Evolutionary conservation across 2,113 vertebrate genomes (phyloP).

Genomic region (Leptobrachium ailaonicum): DNA sequence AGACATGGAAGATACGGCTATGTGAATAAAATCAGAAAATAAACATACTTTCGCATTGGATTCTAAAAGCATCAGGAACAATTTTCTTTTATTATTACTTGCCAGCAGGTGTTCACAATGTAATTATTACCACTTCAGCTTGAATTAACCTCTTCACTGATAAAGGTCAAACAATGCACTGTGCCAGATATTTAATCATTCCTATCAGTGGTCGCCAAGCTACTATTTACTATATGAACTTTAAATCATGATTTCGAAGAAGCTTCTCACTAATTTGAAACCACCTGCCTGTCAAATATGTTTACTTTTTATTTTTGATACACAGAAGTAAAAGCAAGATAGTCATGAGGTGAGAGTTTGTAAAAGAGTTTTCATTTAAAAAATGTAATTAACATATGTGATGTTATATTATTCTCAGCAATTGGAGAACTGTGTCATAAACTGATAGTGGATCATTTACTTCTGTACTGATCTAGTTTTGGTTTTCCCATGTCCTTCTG

Average conservation of each 20-base stretch:
- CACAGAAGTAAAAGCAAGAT: too few relatives aligned
- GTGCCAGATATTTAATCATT: conserved; percentile 1
- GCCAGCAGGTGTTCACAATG: conserved; percentile 4
- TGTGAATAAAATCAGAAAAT: too few relatives aligned
- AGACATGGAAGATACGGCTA: not conserved
- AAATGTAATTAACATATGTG: too few relatives aligned
- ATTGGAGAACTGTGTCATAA: too few relatives aligned
- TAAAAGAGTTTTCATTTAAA: too few relatives aligned
- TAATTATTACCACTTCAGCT: conserved; percentile 43
- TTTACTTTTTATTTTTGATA: not conserved
- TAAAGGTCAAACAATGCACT: not conserved
- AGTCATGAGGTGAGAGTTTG: too few relatives aligned
- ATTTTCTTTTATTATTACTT: not conserved
- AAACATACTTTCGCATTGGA: not conserved
- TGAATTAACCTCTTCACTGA: conserved; percentile 32
- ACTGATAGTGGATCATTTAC: too few relatives aligned
- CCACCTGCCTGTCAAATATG: not conserved
- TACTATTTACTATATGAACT: not conserved
- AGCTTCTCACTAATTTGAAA: not conserved
- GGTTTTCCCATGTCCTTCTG: too few relatives aligned
- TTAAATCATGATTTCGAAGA: not conserved
- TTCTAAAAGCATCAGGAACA: not conserved
- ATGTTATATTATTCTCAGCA: too few relatives aligned
- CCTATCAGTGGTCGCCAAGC: not conserved
- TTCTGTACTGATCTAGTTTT: too few relatives aligned